A percentile compares a stretch with the other conserved stretches of the same genome.
These are phyloP conservation scores for Machaerirhynchus nigripectus DNA, from an alignment of 2,113 vertebrate species.

Conservation along the genomic window DNA sequence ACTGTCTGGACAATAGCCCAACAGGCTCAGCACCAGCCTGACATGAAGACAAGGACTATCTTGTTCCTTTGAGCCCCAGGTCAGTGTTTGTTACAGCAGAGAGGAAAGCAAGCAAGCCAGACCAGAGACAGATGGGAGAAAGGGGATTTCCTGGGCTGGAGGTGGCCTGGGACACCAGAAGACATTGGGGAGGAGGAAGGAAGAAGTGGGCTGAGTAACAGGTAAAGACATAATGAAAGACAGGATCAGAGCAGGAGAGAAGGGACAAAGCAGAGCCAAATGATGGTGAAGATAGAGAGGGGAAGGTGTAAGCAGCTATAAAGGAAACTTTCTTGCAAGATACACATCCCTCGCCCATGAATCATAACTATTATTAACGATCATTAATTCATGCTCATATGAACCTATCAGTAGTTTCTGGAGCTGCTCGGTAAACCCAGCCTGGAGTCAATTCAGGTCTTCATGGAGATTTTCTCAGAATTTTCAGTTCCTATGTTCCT, in stretches of 20 bases:
- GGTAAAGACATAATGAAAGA: not conserved
- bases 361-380: not conserved
- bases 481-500: not conserved
- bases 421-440: not conserved
- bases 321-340: not conserved
- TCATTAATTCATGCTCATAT: not conserved
- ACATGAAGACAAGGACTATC: not conserved
- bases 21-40: not conserved
- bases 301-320: not conserved
- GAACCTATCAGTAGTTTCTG: not conserved
- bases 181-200: not conserved
- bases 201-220: not conserved
- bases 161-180: not conserved
- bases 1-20: not conserved
- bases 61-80: rapidly evolving
- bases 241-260: not conserved
- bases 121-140: not conserved
- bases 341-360: not conserved
- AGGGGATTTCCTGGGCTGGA: not conserved
- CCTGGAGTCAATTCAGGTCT: not conserved
- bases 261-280: not conserved
- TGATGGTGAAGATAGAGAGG: not conserved
- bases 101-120: not conserved
- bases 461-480: not conserved
- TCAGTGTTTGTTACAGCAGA: not conserved